Percentiles rank a stretch among this genome's conserved stretches.
These are phyloP conservation scores for Umimayanthus chanpuru DNA, from an alignment of 92 coral and sea anemone genomes.

Conservation along the genomic window DNA sequence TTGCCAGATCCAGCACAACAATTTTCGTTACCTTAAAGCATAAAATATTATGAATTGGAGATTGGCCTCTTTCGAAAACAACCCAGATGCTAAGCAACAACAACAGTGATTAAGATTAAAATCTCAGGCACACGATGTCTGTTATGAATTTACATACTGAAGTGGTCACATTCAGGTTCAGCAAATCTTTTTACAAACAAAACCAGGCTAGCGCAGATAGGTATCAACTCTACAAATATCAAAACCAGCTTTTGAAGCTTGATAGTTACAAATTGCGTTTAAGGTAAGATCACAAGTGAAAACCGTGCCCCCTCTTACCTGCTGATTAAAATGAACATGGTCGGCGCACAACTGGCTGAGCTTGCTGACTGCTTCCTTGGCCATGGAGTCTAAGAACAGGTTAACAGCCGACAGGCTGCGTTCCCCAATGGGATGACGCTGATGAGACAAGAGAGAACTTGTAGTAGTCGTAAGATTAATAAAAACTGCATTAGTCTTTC, in stretches of 20 bases:
- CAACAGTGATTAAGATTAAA: neutral
- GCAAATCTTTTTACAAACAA: neutral
- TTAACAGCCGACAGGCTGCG: slow-evolving; percentile 96
- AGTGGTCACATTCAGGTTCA: neutral
- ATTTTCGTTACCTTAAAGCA: no score
- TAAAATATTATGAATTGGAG: no score
- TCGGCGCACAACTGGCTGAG: slow-evolving; percentile 86
- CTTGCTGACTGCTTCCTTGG: slow-evolving; percentile 90
- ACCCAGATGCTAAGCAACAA: no score
- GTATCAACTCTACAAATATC: neutral
- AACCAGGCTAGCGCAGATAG: neutral
- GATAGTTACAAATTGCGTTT: neutral
- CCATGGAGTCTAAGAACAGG: slow-evolving; percentile 94
- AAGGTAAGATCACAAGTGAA: neutral
- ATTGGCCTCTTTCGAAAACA: no score
- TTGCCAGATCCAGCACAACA: no score
- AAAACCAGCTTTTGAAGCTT: neutral
- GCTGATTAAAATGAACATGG: slow-evolving; percentile 88
- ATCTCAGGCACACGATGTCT: no score
- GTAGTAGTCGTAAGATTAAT: neutral
- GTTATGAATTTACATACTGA: neutral
- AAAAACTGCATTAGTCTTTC: neutral
- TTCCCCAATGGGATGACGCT: slow-evolving; percentile 99
- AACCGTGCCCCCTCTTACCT: slow-evolving; percentile 54
- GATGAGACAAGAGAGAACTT: neutral